Percentiles rank a stretch among this genome's conserved stretches.
These are phyloP conservation scores for Microtus montanus DNA, from an alignment of 2,113 vertebrate species.

Conservation along the genomic window DNA sequence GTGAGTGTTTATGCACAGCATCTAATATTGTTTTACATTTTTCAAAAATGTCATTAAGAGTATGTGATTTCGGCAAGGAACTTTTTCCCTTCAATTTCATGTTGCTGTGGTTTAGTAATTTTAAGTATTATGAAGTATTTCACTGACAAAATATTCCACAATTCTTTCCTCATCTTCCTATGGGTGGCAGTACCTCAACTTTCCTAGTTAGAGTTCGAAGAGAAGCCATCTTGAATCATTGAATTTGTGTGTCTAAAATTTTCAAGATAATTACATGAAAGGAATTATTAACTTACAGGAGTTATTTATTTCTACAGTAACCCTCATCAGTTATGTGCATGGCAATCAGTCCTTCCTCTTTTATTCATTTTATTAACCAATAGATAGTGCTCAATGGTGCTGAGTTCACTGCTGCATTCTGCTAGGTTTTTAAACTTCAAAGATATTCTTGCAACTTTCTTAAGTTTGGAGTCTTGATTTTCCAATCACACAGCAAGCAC, in stretches of 20 bases:
- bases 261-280: background rate
- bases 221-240: background rate
- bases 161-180: background rate
- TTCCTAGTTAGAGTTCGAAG: background rate
- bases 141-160: background rate
- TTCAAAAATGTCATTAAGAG: slow-evolving; percentile 20
- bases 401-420: background rate
- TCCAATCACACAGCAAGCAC: background rate
- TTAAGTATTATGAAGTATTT: background rate
- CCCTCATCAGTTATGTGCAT: background rate
- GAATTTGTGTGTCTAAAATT: background rate
- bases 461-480: slow-evolving; percentile 28
- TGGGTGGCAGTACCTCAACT: background rate
- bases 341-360: background rate
- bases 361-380: background rate
- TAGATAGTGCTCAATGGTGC: background rate
- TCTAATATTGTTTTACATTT: background rate
- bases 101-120: background rate
- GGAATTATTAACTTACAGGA: background rate
- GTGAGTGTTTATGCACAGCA: background rate
- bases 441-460: slow-evolving; percentile 1
- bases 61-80: background rate
- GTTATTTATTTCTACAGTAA: background rate
- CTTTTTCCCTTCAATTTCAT: background rate
- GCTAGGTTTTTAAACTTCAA: background rate